A percentile compares a stretch with the other conserved stretches of the same genome.
phyloP scores from a whole-genome alignment of 2,797 vertebrate species.

The Antennarius maculatus region DNA sequence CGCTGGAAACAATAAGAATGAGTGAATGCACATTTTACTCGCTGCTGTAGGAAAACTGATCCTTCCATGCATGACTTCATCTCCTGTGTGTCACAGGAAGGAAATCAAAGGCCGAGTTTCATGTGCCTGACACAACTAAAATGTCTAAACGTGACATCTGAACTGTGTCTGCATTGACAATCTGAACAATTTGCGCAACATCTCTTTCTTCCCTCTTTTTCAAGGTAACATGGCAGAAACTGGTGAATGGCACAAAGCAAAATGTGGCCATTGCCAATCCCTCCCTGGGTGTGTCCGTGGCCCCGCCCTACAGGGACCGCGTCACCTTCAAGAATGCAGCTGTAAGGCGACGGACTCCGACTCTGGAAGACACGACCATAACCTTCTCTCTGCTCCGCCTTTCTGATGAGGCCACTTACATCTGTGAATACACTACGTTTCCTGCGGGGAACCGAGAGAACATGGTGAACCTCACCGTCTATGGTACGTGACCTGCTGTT shows the following conservation, averaged over 20 bases:
- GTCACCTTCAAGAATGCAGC: conserved; percentile 90
- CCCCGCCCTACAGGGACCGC: conserved; percentile 87
- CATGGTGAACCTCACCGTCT: conserved; percentile 93
- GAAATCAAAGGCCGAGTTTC: neutral
- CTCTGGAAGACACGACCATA: conserved; percentile 92
- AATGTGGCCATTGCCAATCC: conserved; percentile 97
- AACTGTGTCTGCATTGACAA: neutral
- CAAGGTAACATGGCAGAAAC: conserved; percentile 94
- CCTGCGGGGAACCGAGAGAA: conserved; percentile 94
- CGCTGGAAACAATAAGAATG: no score
- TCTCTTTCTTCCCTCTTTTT: neutral
- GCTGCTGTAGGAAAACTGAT: no score
- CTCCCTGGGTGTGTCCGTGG: conserved; percentile 91
- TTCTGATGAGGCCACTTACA: conserved; percentile 92
- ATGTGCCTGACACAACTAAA: no score
- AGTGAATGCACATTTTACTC: no score
- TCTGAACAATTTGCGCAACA: neutral
- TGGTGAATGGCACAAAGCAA: conserved; percentile 92
- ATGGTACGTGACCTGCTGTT: conserved; percentile 80
- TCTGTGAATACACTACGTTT: conserved; percentile 98
- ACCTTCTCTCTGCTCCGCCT: conserved; percentile 88
- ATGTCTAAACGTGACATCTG: no score
- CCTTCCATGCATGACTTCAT: no score
- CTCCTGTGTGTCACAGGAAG: neutral
- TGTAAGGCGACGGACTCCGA: conserved; percentile 87